Evolutionary conservation across 2,888 invertebrate species (phyloP).

Genomic region (Diarsia mendica): DNA sequence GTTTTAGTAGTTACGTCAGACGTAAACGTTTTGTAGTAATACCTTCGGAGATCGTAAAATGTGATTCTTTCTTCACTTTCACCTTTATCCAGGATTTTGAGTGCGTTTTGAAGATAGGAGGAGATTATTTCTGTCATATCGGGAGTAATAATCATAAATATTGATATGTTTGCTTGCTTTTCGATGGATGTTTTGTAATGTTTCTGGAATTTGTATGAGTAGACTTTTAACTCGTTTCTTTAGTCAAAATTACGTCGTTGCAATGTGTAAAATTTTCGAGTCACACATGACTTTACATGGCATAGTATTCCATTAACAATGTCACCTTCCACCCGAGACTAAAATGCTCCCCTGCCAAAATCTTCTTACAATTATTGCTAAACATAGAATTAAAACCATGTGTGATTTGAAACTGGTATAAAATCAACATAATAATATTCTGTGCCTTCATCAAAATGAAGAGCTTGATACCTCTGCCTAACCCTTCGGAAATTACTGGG

Average conservation of each 20-base stretch:
- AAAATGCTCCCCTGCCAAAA: not conserved
- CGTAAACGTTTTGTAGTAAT: conserved; percentile 61
- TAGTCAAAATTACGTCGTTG: not conserved
- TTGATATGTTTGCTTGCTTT: not conserved
- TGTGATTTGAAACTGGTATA: not conserved
- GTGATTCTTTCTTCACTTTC: conserved; percentile 69
- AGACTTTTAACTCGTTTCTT: not conserved
- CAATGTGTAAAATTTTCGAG: not conserved
- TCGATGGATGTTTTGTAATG: no score
- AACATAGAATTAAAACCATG: no score
- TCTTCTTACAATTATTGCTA: no score
- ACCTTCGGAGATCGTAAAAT: conserved; percentile 67
- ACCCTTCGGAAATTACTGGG: not conserved
- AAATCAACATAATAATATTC: no score
- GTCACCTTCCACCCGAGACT: not conserved
- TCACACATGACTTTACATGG: not conserved
- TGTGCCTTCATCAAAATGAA: not conserved
- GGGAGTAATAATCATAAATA: conserved; percentile 20
- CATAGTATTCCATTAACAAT: not conserved
- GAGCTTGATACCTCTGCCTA: not conserved
- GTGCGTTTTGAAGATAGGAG: conserved; percentile 8
- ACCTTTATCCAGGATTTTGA: conserved; percentile 46
- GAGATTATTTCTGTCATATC: conserved; percentile 5
- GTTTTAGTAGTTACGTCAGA: conserved; percentile 71
- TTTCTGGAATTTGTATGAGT: no score